Conservation (phyloP, 2,888 invertebrate species). For the Tillus elongatus region DNA sequence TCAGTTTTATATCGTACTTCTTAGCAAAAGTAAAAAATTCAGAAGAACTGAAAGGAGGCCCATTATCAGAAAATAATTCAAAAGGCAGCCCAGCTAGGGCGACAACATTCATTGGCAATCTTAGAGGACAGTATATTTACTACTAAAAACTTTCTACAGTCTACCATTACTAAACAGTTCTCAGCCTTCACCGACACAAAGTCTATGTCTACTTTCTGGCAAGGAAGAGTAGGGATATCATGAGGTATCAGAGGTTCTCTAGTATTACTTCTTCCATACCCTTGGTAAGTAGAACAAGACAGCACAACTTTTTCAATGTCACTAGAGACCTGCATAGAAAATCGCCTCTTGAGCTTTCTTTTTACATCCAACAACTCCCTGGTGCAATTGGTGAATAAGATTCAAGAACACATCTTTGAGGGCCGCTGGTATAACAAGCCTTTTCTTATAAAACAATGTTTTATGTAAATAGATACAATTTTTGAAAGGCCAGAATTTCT, state of each 20-base stretch:
- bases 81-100: not conserved
- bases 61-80: conserved; percentile 1
- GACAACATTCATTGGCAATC: not conserved
- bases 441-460: conserved; percentile 1
- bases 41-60: conserved; percentile 1
- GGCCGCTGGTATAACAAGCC: not conserved
- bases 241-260: conserved; percentile 1
- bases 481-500: conserved; percentile 1
- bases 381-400: not conserved
- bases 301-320: conserved; percentile 2
- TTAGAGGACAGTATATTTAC: not conserved
- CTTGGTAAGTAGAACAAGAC: conserved; percentile 2
- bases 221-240: not conserved
- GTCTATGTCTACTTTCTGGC: conserved; percentile 1
- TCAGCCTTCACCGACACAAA: conserved; percentile 1
- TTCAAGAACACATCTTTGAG: not conserved
- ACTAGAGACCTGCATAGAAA: conserved; percentile 1
- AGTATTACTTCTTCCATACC: not conserved
- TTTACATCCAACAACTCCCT: conserved; percentile 2
- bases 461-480: not conserved
- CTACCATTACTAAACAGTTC: not conserved
- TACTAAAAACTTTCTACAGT: not conserved
- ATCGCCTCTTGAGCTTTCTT: conserved; percentile 1
- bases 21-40: not conserved
- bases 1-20: conserved; percentile 1